These are phyloP conservation scores for Scolanthus callimorphus DNA, from an alignment of 92 coral and sea anemone genomes.

Conservation along the genomic window DNA sequence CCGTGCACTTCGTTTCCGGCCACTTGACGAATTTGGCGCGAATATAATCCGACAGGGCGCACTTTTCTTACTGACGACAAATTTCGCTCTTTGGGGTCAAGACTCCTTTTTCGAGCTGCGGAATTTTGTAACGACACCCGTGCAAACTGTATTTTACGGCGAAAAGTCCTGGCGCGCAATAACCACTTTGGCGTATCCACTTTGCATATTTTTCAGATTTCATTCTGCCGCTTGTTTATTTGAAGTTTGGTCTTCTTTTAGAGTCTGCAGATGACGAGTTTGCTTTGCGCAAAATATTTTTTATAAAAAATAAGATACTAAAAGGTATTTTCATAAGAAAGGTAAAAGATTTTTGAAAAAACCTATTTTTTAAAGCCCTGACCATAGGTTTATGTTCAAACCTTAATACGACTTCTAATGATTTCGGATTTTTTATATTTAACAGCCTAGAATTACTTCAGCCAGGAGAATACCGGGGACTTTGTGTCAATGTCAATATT, in stretches of 20 bases:
- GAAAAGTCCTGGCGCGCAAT: slow-evolving; percentile 94
- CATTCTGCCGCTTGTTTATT: slow-evolving; percentile 94
- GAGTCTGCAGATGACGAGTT: slow-evolving; percentile 45
- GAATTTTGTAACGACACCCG: slow-evolving; percentile 84
- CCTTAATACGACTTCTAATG: too few species aligned
- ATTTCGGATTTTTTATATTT: too few species aligned
- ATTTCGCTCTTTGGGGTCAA: slow-evolving; percentile 92
- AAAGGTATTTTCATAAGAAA: neutral
- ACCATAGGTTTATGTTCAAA: too few species aligned
- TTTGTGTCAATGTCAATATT: too few species aligned
- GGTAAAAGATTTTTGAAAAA: too few species aligned
- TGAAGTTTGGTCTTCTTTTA: slow-evolving; percentile 94
- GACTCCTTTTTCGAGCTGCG: slow-evolving; percentile 92
- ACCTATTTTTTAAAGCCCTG: neutral
- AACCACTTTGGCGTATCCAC: slow-evolving; percentile 88
- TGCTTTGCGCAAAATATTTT: slow-evolving; percentile 3
- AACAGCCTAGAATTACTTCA: too few species aligned
- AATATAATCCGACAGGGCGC: slow-evolving; percentile 93
- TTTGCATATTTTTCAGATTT: slow-evolving; percentile 92
- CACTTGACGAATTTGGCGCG: slow-evolving; percentile 78
- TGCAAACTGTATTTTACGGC: slow-evolving; percentile 91
- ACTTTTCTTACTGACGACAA: slow-evolving; percentile 84
- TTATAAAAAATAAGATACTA: too few species aligned
- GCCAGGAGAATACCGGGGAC: too few species aligned
- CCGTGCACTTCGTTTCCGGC: slow-evolving; percentile 90